phyloP scores from a whole-genome alignment of 2,888 invertebrate species.

The Allolobophora icterica region DNA sequence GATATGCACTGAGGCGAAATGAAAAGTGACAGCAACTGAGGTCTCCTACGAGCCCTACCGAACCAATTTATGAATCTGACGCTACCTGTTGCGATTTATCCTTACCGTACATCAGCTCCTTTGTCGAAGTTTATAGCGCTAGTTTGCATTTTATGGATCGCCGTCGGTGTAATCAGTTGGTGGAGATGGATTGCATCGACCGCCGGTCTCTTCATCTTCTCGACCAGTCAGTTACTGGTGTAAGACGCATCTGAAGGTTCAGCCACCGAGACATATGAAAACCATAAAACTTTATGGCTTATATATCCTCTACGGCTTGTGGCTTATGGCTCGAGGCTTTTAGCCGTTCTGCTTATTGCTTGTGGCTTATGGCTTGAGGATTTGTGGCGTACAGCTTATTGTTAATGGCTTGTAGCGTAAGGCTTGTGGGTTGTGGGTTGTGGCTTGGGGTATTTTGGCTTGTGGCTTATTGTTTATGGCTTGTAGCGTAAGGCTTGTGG shows the following conservation, averaged over 20 bases:
- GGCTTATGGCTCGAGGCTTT: not conserved
- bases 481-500: not conserved
- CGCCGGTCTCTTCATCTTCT: not conserved
- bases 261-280: not conserved
- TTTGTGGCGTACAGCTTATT: not conserved
- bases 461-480: not conserved
- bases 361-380: not conserved
- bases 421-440: not conserved
- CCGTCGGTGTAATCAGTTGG: not conserved
- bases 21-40: too few species aligned
- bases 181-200: not conserved
- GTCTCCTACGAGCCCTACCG: too few species aligned
- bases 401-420: not conserved
- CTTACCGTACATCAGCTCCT: not conserved
- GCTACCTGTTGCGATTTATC: not conserved
- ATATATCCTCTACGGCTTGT: not conserved
- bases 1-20: not conserved
- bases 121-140: conserved; percentile 9
- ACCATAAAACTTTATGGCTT: not conserved
- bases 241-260: not conserved
- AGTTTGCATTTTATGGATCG: not conserved
- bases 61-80: not conserved
- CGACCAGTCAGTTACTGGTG: not conserved
- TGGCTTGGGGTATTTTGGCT: too few species aligned
- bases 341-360: not conserved